Base-by-base conservation (phyloP, 2,797 vertebrate species). In the Choloepus didactylus region DNA sequence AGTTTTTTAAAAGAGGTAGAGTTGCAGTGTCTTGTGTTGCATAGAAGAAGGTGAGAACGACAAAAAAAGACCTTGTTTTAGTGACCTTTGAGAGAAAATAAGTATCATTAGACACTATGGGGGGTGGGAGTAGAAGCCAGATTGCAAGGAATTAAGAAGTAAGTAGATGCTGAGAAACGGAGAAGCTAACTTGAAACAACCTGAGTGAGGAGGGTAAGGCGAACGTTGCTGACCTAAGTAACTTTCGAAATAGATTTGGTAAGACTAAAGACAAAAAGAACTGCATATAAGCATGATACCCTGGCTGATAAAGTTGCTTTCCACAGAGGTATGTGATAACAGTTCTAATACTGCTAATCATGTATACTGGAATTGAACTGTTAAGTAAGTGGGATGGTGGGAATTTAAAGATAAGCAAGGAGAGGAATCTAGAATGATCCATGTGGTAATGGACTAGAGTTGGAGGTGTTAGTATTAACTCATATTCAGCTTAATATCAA, bases 81-180 rank as follows among this genome's bases (percentile, higher is more conserved):
- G 19, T 38, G 35, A 49, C 19, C 19, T 69, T 89, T 89, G n/a
- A 66, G 46, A 84, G 10, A 49, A 38, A 64, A 35, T 25, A 35
- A 87, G 38, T 54, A 3, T 66, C 12, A 67, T 79, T 44, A 59
- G 67, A 79, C 35, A 69, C 49, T 35, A 9, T 60, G 35, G 1
- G 21, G 38, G 46, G 46, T 54, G 12, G 25, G 31, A 18, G 4
- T 80, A 80, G 54, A 87, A 87, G 29, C 70, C 41, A 60, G 11
- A 67, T 66, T 77, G 16, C 73, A 79, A 77, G 49, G 44, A 88
- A 88, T 88, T 76, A 73, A 66, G 80, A 84, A 49, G 9, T 73
- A 12, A 23, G 1, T 87, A 62, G 29, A 9, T 88, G 25, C 11
- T 77, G 62, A 67, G 41, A 35, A 76, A 89, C 29, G n/a, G 29